These are phyloP conservation scores for Ostrea denselamellosa DNA, from an alignment of 1,140 invertebrate species.

Conservation along the genomic window DNA sequence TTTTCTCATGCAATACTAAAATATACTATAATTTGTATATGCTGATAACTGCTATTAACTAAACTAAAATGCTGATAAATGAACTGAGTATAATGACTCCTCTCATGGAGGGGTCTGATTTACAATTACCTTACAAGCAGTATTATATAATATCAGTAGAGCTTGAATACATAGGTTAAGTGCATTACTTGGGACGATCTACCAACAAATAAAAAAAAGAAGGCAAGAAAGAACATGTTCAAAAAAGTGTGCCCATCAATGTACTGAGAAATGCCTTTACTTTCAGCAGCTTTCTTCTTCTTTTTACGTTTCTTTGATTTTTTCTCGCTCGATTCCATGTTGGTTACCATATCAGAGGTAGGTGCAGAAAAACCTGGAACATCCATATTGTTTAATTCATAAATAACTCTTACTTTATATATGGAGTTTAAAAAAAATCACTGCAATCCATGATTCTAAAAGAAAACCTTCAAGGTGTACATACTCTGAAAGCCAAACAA, in stretches of 20 bases:
- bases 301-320: slow-evolving; percentile 74
- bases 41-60: too few relatives aligned
- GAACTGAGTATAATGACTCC: too few relatives aligned
- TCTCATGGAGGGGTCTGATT: too few relatives aligned
- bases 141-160: neutral
- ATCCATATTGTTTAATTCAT: slow-evolving; percentile 47
- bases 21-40: too few relatives aligned
- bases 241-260: slow-evolving; percentile 38
- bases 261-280: slow-evolving; percentile 55
- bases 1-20: too few relatives aligned
- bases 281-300: slow-evolving; percentile 71
- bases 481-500: too few relatives aligned
- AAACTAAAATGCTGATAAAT: too few relatives aligned
- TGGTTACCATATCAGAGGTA: slow-evolving; percentile 49
- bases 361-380: slow-evolving; percentile 69
- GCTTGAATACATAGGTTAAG: neutral
- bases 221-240: slow-evolving; percentile 2
- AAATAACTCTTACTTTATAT: neutral
- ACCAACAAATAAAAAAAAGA: neutral
- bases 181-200: neutral
- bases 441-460: neutral
- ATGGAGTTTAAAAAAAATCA: neutral
- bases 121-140: too few relatives aligned
- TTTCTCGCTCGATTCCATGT: slow-evolving; percentile 55
- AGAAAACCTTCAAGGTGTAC: neutral